phyloP scores from a whole-genome alignment of 2,888 invertebrate genomes.

The Hirtodrosophila duncani region DNA sequence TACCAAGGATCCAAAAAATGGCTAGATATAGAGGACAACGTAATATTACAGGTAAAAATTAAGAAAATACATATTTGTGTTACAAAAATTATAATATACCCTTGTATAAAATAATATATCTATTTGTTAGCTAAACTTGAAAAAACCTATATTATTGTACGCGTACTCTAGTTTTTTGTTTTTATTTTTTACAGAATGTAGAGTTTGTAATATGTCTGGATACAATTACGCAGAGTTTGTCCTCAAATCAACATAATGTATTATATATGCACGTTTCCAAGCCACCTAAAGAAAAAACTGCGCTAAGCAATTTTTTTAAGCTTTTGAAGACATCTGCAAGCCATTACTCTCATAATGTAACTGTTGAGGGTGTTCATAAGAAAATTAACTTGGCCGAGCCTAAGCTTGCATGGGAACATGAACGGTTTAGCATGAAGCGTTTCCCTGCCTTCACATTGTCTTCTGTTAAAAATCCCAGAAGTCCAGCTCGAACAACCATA shows the following conservation, averaged over 20 bases:
- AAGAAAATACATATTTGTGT: background rate
- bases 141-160: too few species aligned
- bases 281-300: constrained; percentile 91
- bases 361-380: constrained; percentile 89
- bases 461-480: constrained; percentile 80
- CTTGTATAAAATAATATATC: too few species aligned
- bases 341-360: constrained; percentile 77
- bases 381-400: constrained; percentile 97
- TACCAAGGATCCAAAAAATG: constrained; percentile 97
- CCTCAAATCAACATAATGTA: constrained; percentile 30
- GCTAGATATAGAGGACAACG: constrained; percentile 84
- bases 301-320: constrained; percentile 84
- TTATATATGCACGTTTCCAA: constrained; percentile 97
- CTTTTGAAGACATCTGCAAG: constrained; percentile 82
- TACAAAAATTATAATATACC: too few species aligned
- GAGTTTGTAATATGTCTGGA: constrained; percentile 95
- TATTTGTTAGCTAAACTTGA: too few species aligned
- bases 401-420: constrained; percentile 96
- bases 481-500: constrained; percentile 74
- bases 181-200: constrained; percentile 82
- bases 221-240: constrained; percentile 83
- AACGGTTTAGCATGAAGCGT: constrained; percentile 94
- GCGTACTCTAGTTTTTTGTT: too few species aligned
- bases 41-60: constrained; percentile 83
- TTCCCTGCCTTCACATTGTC: constrained; percentile 95